Conservation (phyloP, 1,140 invertebrate species). For the Calephelis virginiensis region DNA sequence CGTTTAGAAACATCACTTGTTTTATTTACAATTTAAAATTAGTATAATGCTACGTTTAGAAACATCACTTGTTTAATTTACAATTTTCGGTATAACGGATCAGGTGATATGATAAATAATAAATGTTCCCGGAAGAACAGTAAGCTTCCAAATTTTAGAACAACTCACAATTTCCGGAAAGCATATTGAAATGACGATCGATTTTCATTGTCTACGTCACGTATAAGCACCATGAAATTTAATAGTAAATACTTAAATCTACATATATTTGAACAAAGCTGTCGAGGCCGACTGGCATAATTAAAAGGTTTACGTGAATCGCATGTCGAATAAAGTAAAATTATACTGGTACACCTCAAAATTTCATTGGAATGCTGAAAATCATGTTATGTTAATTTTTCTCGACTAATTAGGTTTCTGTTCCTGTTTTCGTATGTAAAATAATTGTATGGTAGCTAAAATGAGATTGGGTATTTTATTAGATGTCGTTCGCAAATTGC, state of each 20-base stretch:
- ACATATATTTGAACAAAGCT: conserved; percentile 2
- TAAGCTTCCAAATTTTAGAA: too few relatives aligned
- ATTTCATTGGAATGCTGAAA: conserved; percentile 12
- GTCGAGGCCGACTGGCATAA: conserved; percentile 5
- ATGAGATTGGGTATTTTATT: too few relatives aligned
- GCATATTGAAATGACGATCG: too few relatives aligned
- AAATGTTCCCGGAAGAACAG: too few relatives aligned
- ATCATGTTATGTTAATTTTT: conserved; percentile 11
- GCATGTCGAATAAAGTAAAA: conserved; percentile 13
- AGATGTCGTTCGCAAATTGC: too few relatives aligned
- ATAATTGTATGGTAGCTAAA: not conserved
- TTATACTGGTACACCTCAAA: conserved; percentile 15
- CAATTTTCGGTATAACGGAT: too few relatives aligned
- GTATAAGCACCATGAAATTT: conserved; percentile 1
- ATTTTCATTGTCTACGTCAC: not conserved
- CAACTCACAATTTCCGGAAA: too few relatives aligned
- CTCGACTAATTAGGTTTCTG: conserved; percentile 3
- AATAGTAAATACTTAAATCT: not conserved
- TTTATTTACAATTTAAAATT: too few relatives aligned
- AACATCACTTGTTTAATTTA: too few relatives aligned
- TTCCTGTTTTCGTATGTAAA: not conserved
- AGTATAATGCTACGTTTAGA: too few relatives aligned
- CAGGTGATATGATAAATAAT: too few relatives aligned
- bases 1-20: too few relatives aligned
- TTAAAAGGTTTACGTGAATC: conserved; percentile 15